Evolutionary conservation across 2,888 invertebrate species (phyloP).

Genomic region (Pilophorus perplexus): DNA sequence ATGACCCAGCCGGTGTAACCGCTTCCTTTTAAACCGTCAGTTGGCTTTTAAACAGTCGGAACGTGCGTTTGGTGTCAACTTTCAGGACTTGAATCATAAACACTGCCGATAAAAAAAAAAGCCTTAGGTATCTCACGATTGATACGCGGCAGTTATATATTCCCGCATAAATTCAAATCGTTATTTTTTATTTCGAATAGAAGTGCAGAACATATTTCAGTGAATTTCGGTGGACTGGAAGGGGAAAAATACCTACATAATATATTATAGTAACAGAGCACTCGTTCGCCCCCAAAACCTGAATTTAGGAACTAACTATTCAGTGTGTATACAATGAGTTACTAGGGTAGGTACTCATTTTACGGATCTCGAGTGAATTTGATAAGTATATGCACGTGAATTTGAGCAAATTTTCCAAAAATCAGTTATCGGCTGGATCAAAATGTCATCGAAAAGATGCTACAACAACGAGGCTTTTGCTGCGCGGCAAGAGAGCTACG

Average conservation of each 20-base stretch:
- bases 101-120: too few relatives aligned
- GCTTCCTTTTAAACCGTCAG: constrained; percentile 28
- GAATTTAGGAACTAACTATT: not conserved
- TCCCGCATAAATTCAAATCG: too few relatives aligned
- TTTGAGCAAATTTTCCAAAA: not conserved
- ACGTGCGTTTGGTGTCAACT: not conserved
- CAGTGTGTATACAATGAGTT: not conserved
- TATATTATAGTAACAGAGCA: too few relatives aligned
- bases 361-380: not conserved
- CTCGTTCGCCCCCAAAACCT: too few relatives aligned
- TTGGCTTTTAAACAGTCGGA: constrained; percentile 18
- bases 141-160: too few relatives aligned
- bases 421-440: not conserved
- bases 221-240: too few relatives aligned
- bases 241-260: too few relatives aligned
- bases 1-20: constrained; percentile 2
- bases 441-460: constrained; percentile 31
- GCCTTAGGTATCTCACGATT: too few relatives aligned
- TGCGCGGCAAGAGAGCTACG: not conserved
- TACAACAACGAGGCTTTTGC: constrained; percentile 37
- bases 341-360: not conserved
- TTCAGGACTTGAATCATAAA: not conserved
- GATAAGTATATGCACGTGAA: not conserved
- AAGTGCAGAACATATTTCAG: too few relatives aligned
- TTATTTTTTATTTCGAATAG: too few relatives aligned